Conservation (phyloP, 2,888 invertebrate genomes). For the Ditula angustiorana region DNA sequence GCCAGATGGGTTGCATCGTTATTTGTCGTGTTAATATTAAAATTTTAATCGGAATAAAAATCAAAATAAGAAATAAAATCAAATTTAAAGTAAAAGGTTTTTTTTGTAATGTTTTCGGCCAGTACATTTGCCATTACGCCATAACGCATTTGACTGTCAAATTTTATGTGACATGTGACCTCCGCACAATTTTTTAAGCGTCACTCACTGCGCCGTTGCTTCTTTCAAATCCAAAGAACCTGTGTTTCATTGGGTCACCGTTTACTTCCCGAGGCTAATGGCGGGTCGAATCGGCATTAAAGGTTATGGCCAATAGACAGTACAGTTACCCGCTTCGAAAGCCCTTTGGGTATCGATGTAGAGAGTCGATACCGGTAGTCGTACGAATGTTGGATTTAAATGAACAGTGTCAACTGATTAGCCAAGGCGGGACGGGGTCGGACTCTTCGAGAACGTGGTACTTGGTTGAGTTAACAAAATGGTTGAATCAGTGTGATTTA, state of each 20-base stretch:
- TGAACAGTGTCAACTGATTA: slow-evolving; percentile 31
- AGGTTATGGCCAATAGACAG: slow-evolving; percentile 64
- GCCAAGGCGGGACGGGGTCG: neutral
- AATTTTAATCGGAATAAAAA: too few relatives aligned
- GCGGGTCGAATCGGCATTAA: slow-evolving; percentile 48
- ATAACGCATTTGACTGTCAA: too few relatives aligned
- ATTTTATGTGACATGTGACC: neutral
- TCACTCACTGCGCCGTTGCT: neutral
- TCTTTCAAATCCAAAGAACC: slow-evolving; percentile 11
- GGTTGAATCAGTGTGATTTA: too few relatives aligned
- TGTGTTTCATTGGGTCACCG: slow-evolving; percentile 29
- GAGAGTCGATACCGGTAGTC: slow-evolving; percentile 25
- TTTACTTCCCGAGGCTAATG: slow-evolving; percentile 23
- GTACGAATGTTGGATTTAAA: slow-evolving; percentile 29
- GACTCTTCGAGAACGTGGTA: neutral
- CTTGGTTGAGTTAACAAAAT: neutral
- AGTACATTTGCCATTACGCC: too few relatives aligned
- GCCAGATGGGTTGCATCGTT: too few relatives aligned
- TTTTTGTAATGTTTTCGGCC: too few relatives aligned
- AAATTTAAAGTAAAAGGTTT: too few relatives aligned
- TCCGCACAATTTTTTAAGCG: neutral
- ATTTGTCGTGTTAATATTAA: too few relatives aligned
- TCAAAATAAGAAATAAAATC: too few relatives aligned
- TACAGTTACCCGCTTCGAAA: slow-evolving; percentile 55
- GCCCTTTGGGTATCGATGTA: slow-evolving; percentile 26